Evolutionary conservation across 2,113 vertebrate species (phyloP), one percentile per base, ranked within the genome.

Genomic region (Gallinago media): DNA sequence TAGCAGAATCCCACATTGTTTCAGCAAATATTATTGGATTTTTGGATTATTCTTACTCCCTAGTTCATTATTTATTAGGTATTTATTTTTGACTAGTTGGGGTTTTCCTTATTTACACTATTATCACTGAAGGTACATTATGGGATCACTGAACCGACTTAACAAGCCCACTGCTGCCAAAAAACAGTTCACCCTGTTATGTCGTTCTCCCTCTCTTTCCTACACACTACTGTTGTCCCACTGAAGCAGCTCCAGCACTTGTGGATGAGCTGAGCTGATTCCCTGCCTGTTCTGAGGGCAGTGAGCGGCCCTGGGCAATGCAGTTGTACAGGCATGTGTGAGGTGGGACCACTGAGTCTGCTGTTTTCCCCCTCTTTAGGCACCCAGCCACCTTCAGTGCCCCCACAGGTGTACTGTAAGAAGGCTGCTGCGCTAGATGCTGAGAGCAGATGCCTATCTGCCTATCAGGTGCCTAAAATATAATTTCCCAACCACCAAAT

Each of bases 281-380:
- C 47, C 32, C 47, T 59, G 19, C 2, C 11, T 75, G 67, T 78
- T 78, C 72, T 67, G 38, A 54, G n/a, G 42, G 5, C 27, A 6
- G 0, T 0, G 1, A 88, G 50, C 42, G 81, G 65, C n/a, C 32
- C 40, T 5, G 1, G 2, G 15, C 47, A 58, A 3, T 3, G 3
- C 38, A 27, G 38, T 1, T 25, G 10, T 16, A 54, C 38, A 46
- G 71, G 32, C 10, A 15, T 7, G 1, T 2, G 9, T 49, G 17
- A 49, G 21, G 17, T 79, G 56, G 38, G 70, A 67, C 34, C 42
- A 2, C 50, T n/a, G 75, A 58, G 15, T 19, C 27, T 47, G 3
- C 21, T 12, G 11, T 62, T 47, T 87, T 42, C 17, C 52, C 5
- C n/a, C 23, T 67, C 56, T 47, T 52, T 18, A 77, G 55, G 19